A percentile compares a stretch with the other conserved stretches of the same genome.
Conservation (phyloP, 2,797 vertebrate species). For the Anomalospiza imberbis region DNA sequence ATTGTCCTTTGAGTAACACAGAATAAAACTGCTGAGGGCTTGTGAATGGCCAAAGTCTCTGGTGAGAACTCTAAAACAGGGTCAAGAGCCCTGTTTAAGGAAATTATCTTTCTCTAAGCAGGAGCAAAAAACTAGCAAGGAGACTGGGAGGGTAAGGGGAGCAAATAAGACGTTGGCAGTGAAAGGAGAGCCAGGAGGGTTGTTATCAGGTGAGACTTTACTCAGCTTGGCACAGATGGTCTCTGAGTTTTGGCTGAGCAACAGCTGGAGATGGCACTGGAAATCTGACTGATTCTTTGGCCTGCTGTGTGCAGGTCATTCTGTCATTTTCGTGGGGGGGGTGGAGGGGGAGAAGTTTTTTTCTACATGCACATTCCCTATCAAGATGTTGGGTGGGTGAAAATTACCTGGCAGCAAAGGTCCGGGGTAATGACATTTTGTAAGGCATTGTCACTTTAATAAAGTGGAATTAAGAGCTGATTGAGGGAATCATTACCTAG, state of each 20-base stretch:
- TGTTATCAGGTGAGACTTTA: background rate
- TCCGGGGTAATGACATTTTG: background rate
- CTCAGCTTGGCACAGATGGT: background rate
- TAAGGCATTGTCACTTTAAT: background rate
- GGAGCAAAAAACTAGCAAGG: background rate
- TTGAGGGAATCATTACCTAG: background rate
- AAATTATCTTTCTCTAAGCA: background rate
- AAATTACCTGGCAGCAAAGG: background rate
- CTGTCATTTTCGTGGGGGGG: background rate
- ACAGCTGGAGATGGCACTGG: background rate
- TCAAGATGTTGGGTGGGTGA: background rate
- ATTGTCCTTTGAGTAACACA: background rate
- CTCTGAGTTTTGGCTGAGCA: background rate
- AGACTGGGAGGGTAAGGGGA: background rate
- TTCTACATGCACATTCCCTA: background rate
- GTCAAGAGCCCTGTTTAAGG: background rate
- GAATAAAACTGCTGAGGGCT: background rate
- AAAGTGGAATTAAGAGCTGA: background rate
- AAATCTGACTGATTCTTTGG: background rate
- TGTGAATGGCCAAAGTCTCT: background rate
- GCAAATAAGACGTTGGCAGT: background rate
- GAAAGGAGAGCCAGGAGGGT: background rate
- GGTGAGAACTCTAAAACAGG: background rate
- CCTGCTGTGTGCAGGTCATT: background rate
- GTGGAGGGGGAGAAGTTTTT: rapidly evolving